These are phyloP conservation scores for Diplogasteroides magnus DNA, from an alignment of 1,140 invertebrate species.

Conservation along the genomic window DNA sequence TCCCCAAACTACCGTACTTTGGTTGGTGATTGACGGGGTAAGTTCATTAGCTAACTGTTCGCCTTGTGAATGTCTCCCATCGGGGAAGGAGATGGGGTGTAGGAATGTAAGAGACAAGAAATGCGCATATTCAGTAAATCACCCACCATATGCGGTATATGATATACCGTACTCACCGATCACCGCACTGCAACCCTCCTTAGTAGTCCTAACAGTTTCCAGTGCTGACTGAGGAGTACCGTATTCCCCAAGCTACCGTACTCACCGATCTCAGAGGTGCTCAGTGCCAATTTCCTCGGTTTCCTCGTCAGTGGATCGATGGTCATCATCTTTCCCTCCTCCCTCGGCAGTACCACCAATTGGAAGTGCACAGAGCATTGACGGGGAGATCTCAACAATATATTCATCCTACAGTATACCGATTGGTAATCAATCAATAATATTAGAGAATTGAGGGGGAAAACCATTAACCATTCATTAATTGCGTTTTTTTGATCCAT, in stretches of 20 bases:
- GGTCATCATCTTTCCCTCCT: constrained; percentile 20
- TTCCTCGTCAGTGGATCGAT: constrained; percentile 30
- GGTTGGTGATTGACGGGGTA: too few relatives aligned
- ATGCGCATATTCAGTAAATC: not conserved
- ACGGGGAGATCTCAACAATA: constrained; percentile 25
- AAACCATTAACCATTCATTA: not conserved
- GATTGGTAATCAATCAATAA: not conserved
- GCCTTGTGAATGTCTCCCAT: too few relatives aligned
- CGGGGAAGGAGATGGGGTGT: too few relatives aligned
- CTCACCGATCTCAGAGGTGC: constrained; percentile 15
- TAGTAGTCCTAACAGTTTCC: too few relatives aligned
- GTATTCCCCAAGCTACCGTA: too few relatives aligned
- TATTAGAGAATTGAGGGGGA: not conserved
- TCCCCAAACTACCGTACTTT: too few relatives aligned
- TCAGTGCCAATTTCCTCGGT: constrained; percentile 11
- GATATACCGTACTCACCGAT: not conserved
- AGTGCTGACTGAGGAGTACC: too few relatives aligned
- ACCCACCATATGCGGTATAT: not conserved
- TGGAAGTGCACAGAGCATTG: constrained; percentile 35
- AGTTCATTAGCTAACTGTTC: too few relatives aligned
- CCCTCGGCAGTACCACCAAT: constrained; percentile 26
- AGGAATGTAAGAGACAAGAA: too few relatives aligned
- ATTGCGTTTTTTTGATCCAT: too few relatives aligned
- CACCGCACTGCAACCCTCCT: too few relatives aligned
- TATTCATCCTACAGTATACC: not conserved